These are phyloP conservation scores for Phylloscopus whistleri DNA, from an alignment of 2,113 vertebrate genomes.

Conservation along the genomic window DNA sequence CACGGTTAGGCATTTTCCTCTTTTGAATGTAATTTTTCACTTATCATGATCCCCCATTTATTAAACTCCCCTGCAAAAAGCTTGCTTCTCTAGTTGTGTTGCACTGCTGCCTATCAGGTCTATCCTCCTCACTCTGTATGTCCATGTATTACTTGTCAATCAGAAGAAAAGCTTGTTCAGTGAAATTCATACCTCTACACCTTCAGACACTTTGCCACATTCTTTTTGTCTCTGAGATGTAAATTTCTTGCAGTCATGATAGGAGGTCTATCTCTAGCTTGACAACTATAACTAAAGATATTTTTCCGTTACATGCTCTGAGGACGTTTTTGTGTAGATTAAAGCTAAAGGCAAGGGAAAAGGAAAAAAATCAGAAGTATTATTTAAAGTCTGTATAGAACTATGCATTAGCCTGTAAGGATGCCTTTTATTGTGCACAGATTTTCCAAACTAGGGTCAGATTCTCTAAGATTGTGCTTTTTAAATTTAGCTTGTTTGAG, in stretches of 20 bases:
- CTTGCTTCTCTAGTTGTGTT: not conserved
- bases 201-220: not conserved
- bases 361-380: not conserved
- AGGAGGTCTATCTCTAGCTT: not conserved
- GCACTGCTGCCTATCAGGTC: not conserved
- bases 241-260: not conserved
- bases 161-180: not conserved
- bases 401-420: not conserved
- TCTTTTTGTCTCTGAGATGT: not conserved
- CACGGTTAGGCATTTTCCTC: not conserved
- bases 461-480: not conserved
- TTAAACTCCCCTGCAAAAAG: not conserved
- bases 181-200: not conserved
- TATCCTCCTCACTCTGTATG: not conserved
- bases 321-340: not conserved
- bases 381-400: not conserved
- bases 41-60: accelerated
- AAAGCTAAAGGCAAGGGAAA: not conserved
- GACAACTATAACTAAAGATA: not conserved
- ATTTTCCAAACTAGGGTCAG: not conserved
- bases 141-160: not conserved
- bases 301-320: not conserved
- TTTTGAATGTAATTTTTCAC: not conserved
- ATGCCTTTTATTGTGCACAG: not conserved
- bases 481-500: not conserved